These are phyloP conservation scores for Drosophila baimaii DNA, from an alignment of 1,140 invertebrate species.

Conservation along the genomic window DNA sequence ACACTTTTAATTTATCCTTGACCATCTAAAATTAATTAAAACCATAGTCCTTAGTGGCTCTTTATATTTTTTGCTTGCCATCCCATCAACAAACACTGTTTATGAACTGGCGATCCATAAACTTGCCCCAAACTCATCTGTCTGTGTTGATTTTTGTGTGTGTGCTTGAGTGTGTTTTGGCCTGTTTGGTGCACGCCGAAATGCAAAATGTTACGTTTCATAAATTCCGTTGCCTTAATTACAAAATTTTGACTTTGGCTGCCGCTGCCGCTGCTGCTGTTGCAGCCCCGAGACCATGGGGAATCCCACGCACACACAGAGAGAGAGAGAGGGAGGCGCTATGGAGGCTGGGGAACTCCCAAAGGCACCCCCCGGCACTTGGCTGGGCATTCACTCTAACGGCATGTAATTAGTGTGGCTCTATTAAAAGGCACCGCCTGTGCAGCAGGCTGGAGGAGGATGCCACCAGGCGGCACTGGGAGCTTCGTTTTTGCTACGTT, in stretches of 20 bases:
- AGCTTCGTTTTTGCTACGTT: constrained; percentile 67
- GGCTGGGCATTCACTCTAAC: constrained; percentile 75
- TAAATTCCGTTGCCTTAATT: constrained; percentile 80
- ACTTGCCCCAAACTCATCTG: neutral
- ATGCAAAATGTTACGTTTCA: constrained; percentile 80
- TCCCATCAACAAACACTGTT: constrained; percentile 4
- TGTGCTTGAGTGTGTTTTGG: constrained; percentile 3
- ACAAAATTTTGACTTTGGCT: constrained; percentile 74
- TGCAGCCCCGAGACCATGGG: constrained; percentile 10
- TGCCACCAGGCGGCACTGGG: neutral
- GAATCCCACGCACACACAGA: constrained; percentile 19
- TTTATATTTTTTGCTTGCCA: neutral
- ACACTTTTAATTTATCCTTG: too few species aligned
- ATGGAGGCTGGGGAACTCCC: too few species aligned
- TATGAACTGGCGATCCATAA: constrained; percentile 7
- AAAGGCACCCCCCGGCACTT: constrained; percentile 54
- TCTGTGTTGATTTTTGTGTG: constrained; percentile 1
- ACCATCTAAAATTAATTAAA: neutral
- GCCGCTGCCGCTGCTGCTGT: constrained; percentile 42
- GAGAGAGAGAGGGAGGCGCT: constrained; percentile 8
- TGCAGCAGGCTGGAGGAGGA: constrained; percentile 44
- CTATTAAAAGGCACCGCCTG: constrained; percentile 82
- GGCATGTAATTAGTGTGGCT: constrained; percentile 83
- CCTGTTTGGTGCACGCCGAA: constrained; percentile 27
- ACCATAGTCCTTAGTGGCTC: neutral